These are phyloP conservation scores for Esperia sulphurella DNA, from an alignment of 2,888 invertebrate genomes.

Conservation along the genomic window DNA sequence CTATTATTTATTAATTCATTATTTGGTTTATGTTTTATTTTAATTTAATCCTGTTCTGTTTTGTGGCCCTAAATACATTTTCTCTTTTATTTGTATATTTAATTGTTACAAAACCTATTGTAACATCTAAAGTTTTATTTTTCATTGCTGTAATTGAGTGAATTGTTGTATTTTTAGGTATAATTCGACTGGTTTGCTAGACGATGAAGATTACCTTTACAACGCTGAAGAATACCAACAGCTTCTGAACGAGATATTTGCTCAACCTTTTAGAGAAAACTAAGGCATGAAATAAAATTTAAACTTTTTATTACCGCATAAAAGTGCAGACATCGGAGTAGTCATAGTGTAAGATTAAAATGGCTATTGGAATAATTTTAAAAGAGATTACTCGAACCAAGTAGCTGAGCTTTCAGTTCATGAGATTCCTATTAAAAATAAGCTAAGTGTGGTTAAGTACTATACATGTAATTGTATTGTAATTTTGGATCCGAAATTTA, in stretches of 20 bases:
- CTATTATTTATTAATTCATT: background rate
- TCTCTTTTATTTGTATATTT: no score
- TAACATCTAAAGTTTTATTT: no score
- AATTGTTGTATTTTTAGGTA: slow-evolving; percentile 29
- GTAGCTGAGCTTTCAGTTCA: slow-evolving; percentile 32
- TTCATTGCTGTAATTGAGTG: background rate
- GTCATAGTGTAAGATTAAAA: background rate
- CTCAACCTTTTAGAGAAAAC: slow-evolving; percentile 71
- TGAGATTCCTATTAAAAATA: slow-evolving; percentile 54
- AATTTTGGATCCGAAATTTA: no score
- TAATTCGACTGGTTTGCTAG: slow-evolving; percentile 44
- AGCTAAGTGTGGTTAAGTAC: slow-evolving; percentile 18
- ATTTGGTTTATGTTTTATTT: background rate
- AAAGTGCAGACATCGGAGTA: background rate
- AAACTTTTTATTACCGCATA: background rate
- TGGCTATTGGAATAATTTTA: background rate
- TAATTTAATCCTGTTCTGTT: no score
- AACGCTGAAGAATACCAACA: slow-evolving; percentile 70
- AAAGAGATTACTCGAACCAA: slow-evolving; percentile 30
- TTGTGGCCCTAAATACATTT: no score
- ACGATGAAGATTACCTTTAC: slow-evolving; percentile 67
- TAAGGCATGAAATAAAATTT: slow-evolving; percentile 25
- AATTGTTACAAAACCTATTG: no score
- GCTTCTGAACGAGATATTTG: slow-evolving; percentile 70
- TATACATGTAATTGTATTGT: background rate